A percentile compares a stretch with the other conserved stretches of the same genome.
These are phyloP conservation scores for Caenorhabditis japonica DNA, from an alignment of 2,888 invertebrate species.

Conservation along the genomic window DNA sequence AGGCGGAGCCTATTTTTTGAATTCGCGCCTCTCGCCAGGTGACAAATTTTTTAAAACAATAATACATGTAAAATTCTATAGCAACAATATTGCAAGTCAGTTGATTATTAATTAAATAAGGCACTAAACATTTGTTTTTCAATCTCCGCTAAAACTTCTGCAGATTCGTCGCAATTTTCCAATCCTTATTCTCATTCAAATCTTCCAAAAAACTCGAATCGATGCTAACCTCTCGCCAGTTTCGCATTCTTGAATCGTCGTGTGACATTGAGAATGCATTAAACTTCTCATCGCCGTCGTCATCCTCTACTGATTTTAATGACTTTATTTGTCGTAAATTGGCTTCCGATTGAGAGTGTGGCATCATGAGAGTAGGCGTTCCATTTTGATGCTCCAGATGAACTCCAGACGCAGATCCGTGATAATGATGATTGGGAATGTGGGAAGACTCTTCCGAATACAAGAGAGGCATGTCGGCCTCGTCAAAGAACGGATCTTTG, in stretches of 20 bases:
- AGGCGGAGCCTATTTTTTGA: no score
- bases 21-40: no score
- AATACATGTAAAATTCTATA: conserved; percentile 25
- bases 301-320: conserved; percentile 22
- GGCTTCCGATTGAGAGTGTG: conserved; percentile 48
- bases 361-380: conserved; percentile 50
- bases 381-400: conserved; percentile 17
- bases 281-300: conserved; percentile 26
- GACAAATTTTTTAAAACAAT: no score
- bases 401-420: conserved; percentile 41
- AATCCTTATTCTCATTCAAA: conserved; percentile 25
- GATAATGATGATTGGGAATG: conserved; percentile 46
- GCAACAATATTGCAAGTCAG: not conserved
- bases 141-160: conserved; percentile 25
- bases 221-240: conserved; percentile 34
- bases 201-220: conserved; percentile 38
- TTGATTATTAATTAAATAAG: not conserved
- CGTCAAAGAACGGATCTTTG: conserved; percentile 72
- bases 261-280: conserved; percentile 46
- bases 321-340: conserved; percentile 40
- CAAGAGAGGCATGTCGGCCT: conserved; percentile 53
- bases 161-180: conserved; percentile 30
- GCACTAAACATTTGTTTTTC: no score
- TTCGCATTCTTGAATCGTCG: conserved; percentile 42
- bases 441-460: conserved; percentile 58